Evolutionary conservation across 2,888 invertebrate genomes (phyloP), one percentile per base, ranked within the genome.

Genomic region (Cheilosia urbana): DNA sequence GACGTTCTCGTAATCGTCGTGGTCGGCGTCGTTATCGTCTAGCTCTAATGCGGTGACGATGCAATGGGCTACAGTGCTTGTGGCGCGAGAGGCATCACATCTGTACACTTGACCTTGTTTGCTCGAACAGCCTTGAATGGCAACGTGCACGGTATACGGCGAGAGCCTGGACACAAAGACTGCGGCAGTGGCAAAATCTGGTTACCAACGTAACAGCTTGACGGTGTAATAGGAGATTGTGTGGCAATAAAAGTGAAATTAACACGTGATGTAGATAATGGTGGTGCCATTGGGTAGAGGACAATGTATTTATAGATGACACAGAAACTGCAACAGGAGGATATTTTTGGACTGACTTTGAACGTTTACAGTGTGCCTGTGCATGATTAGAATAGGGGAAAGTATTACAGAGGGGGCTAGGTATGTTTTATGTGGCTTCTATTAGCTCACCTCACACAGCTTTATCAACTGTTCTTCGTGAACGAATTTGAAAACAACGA

Each of bases 61-160:
- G 82, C 72, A 47, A 40, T 66, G 57, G 66, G 49, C n/a, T 66
- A n/a, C n/a, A n/a, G 63, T 57, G 34, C 21, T 17, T 62, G 73
- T 37, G 63, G 27, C 57, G 69, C 21, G 55, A 34, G 13, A 37
- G 37, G 45, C 21, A 34, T 13, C 45, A 19, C 55, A 69, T 69
- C 63, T 75, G 75, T 42, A 80, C 37, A 84, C 79, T 84, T 79
- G 84, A 84, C 80, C 80, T 78, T 84, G 75, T 57, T 83, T 84
- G 57, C 57, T 57, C 0, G 13, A 0, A n/a, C 37, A 78, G 63
- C 71, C 65, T 79, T 80, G 73, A 34, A 66, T 69, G 72, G 30
- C 21, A 13, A 37, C 37, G 11, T 37, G 53, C 40, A 11, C 37
- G 51, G 15, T 60, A 30, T 30, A 34, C 19, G 40, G 15, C 27